Evolutionary conservation across 2,888 invertebrate species (phyloP).

Genomic region (Julus scanicus): DNA sequence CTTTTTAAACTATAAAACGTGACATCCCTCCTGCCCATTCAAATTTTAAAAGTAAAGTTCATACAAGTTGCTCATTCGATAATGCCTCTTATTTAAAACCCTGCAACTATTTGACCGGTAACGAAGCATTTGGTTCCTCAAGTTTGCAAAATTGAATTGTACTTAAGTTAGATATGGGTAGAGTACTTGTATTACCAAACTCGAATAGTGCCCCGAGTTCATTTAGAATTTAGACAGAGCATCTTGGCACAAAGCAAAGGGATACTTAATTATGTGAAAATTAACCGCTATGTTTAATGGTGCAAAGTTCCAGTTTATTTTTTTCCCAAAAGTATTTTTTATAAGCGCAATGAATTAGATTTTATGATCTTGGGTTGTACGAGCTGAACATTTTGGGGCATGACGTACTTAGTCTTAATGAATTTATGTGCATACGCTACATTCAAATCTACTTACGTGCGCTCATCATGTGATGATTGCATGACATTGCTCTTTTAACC

Average conservation of each 20-base stretch:
- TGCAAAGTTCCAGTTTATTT: background rate
- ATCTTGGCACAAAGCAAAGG: background rate
- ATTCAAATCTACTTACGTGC: background rate
- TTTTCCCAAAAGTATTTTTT: background rate
- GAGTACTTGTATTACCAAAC: background rate
- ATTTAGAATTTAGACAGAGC: no score
- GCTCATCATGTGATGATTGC: background rate
- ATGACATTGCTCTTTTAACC: conserved; percentile 65
- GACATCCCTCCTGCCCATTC: background rate
- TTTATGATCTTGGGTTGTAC: background rate
- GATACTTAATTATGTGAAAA: background rate
- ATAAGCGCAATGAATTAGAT: background rate
- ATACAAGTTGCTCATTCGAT: background rate
- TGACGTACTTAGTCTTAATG: background rate
- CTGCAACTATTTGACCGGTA: background rate
- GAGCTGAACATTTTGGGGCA: background rate
- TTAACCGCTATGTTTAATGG: background rate
- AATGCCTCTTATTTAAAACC: background rate
- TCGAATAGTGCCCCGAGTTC: no score
- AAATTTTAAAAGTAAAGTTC: background rate
- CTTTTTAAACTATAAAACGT: background rate
- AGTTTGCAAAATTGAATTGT: background rate
- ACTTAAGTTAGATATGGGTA: background rate
- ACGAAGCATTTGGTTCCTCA: background rate
- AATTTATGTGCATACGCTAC: background rate